Percentiles rank a stretch among this genome's conserved stretches.
These are phyloP conservation scores for Urechis unicinctus DNA, from an alignment of 2,888 invertebrate genomes.

Conservation along the genomic window DNA sequence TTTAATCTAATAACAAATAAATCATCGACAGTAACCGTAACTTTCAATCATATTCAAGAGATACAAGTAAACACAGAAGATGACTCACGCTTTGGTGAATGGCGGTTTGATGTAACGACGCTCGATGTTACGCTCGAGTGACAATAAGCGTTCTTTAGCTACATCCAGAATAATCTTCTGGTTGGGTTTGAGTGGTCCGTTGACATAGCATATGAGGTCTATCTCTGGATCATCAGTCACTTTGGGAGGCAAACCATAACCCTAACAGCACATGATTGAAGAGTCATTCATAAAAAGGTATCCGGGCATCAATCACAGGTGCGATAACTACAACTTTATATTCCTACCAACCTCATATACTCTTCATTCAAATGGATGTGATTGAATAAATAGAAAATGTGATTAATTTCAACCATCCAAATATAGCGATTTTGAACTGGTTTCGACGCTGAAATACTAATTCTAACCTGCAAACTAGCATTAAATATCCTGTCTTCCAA, in stretches of 20 bases:
- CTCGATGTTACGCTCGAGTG: conserved; percentile 85
- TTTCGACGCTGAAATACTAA: not conserved
- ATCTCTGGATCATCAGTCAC: conserved; percentile 27
- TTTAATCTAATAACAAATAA: no score
- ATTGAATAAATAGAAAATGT: not conserved
- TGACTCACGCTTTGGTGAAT: conserved; percentile 57
- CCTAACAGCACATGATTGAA: conserved; percentile 41
- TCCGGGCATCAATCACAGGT: no score
- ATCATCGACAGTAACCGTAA: no score
- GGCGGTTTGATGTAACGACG: conserved; percentile 89
- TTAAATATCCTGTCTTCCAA: conserved; percentile 42
- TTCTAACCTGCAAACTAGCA: conserved; percentile 44
- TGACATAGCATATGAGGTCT: conserved; percentile 23
- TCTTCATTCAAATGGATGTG: no score
- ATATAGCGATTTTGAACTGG: no score
- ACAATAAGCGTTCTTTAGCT: conserved; percentile 68
- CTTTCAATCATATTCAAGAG: no score
- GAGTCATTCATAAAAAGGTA: not conserved
- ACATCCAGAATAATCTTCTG: conserved; percentile 51
- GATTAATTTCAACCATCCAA: no score
- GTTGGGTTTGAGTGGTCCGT: conserved; percentile 14
- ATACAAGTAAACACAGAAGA: no score
- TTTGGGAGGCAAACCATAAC: conserved; percentile 62
- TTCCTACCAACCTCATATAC: no score
- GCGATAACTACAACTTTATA: no score